Evolutionary conservation across 2,797 vertebrate species (phyloP).

Genomic region (Numenius phaeopus): DNA sequence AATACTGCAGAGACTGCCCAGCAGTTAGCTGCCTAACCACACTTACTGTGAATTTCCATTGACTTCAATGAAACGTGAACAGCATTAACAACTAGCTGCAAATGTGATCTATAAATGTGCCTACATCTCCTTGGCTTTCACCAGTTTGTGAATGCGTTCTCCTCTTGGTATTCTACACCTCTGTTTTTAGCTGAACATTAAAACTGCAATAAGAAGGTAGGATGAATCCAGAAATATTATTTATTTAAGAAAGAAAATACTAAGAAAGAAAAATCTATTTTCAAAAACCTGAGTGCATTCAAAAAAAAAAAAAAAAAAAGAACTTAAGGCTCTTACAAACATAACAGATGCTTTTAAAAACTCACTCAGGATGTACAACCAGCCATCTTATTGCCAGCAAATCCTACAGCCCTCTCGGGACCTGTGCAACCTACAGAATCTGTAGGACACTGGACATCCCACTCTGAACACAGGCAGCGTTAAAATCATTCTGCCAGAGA

Average conservation of each 20-base stretch:
- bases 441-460: neutral
- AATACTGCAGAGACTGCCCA: neutral
- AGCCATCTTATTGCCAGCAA: neutral
- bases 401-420: neutral
- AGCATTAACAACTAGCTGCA: neutral
- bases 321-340: neutral
- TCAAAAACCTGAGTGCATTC: neutral
- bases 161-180: neutral
- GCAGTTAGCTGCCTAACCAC: neutral
- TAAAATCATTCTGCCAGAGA: neutral
- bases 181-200: neutral
- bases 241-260: neutral
- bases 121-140: neutral
- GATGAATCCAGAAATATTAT: neutral
- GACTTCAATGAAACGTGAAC: neutral
- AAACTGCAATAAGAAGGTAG: neutral
- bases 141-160: neutral
- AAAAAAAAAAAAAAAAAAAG: neutral
- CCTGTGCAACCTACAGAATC: neutral
- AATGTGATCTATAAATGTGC: neutral
- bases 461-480: neutral
- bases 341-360: neutral
- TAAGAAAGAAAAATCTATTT: neutral
- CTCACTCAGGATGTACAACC: rapidly evolving
- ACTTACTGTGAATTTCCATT: neutral